Conservation (phyloP, 2,888 invertebrate species). For the Polymixis flavicincta region DNA sequence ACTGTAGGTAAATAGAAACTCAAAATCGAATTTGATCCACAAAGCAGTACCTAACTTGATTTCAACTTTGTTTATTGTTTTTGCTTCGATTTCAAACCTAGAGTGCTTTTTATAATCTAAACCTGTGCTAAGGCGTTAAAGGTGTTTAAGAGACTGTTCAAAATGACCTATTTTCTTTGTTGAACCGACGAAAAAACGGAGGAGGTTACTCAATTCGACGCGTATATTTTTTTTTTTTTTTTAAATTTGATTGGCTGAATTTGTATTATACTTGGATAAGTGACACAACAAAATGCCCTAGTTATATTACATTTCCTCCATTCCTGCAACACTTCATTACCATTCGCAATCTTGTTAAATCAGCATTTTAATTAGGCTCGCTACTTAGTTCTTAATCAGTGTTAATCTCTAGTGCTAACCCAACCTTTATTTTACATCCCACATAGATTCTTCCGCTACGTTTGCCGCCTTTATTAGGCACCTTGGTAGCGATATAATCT, state of each 20-base stretch:
- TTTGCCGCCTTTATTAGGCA: constrained; percentile 54
- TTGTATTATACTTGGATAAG: too few species aligned
- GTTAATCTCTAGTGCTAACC: constrained; percentile 49
- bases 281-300: not conserved
- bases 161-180: not conserved
- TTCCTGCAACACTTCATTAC: constrained; percentile 35
- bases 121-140: not conserved
- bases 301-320: constrained; percentile 14
- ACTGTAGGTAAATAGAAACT: not conserved
- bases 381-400: constrained; percentile 47
- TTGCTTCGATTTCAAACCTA: constrained; percentile 19
- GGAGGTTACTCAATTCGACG: too few species aligned
- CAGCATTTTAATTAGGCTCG: constrained; percentile 52
- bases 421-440: constrained; percentile 37
- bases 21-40: not conserved
- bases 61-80: constrained; percentile 19
- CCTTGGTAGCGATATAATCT: constrained; percentile 49
- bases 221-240: too few species aligned
- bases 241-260: not conserved
- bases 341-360: constrained; percentile 36
- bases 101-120: constrained; percentile 23
- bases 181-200: too few species aligned
- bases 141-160: not conserved
- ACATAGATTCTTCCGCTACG: constrained; percentile 57
- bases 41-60: not conserved